phyloP scores from a whole-genome alignment of 2,113 vertebrate genomes.

The Paracanthobrama guichenoti region DNA sequence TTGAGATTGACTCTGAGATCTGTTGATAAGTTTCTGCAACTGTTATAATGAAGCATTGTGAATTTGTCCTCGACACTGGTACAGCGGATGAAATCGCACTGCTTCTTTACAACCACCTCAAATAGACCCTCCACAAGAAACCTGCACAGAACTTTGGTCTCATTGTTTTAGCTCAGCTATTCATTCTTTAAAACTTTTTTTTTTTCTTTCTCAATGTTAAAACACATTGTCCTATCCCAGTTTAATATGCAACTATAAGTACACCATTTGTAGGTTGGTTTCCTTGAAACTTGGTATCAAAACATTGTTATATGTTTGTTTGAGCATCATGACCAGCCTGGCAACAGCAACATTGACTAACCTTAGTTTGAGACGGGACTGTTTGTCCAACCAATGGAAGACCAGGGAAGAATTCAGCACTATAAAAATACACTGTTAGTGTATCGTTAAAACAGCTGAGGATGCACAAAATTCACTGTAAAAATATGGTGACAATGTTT shows the following conservation, averaged over 20 bases:
- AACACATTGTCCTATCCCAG: background rate
- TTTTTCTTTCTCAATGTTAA: background rate
- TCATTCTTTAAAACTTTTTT: background rate
- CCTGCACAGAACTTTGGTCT: conserved; percentile 15
- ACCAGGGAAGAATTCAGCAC: background rate
- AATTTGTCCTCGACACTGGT: background rate
- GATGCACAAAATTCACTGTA: background rate
- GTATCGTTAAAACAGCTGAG: background rate
- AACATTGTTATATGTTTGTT: background rate
- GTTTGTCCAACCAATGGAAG: background rate
- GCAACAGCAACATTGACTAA: background rate
- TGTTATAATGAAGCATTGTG: conserved; percentile 34
- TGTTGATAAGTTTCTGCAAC: conserved; percentile 19
- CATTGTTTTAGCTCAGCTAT: background rate
- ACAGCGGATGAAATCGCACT: background rate
- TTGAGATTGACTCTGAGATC: conserved; percentile 19
- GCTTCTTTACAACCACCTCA: conserved; percentile 1
- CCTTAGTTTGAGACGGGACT: background rate
- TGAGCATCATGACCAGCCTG: background rate
- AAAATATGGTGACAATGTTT: background rate
- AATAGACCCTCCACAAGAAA: background rate
- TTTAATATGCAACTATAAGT: background rate
- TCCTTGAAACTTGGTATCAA: background rate
- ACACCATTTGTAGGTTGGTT: background rate
- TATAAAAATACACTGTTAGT: background rate